A percentile compares a stretch with the other conserved stretches of the same genome.
phyloP scores from a whole-genome alignment of 2,797 vertebrate genomes.

The Dallia pectoralis region DNA sequence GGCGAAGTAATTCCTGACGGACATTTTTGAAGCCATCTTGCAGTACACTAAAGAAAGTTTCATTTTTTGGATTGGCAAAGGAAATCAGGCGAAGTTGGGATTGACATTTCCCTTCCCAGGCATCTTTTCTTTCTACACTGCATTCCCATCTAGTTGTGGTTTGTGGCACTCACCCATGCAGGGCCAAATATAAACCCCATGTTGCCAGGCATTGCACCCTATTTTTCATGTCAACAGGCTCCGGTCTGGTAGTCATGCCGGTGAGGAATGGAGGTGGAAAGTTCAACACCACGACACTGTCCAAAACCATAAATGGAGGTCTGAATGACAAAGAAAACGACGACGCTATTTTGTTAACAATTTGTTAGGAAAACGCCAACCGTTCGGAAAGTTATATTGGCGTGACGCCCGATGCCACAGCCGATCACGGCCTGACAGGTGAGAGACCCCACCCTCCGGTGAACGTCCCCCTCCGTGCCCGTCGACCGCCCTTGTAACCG shows the following conservation, averaged over 20 bases:
- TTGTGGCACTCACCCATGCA: slow-evolving; percentile 35
- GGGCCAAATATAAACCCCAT: slow-evolving; percentile 29
- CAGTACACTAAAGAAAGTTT: slow-evolving; percentile 17
- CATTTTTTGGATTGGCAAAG: slow-evolving; percentile 29
- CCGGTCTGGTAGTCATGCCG: slow-evolving; percentile 29
- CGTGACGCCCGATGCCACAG: slow-evolving; percentile 56
- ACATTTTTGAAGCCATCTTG: slow-evolving; percentile 36
- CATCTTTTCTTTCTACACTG: slow-evolving; percentile 22
- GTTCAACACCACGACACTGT: slow-evolving; percentile 32
- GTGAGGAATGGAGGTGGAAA: slow-evolving; percentile 29
- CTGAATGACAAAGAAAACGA: slow-evolving; percentile 49
- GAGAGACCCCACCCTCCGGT: slow-evolving; percentile 33
- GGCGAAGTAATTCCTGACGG: slow-evolving; percentile 45
- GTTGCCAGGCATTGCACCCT: slow-evolving; percentile 46
- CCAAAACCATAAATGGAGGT: slow-evolving; percentile 37
- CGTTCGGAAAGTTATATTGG: slow-evolving; percentile 52
- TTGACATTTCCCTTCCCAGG: slow-evolving; percentile 33
- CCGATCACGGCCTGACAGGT: slow-evolving; percentile 47
- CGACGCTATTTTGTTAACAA: slow-evolving; percentile 54
- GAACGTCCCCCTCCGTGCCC: slow-evolving; percentile 45
- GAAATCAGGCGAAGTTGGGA: slow-evolving; percentile 3
- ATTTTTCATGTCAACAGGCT: slow-evolving; percentile 19
- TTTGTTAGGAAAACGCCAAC: slow-evolving; percentile 56
- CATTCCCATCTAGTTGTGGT: slow-evolving; percentile 7
- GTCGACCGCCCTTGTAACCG: slow-evolving; percentile 51